These are phyloP conservation scores for Macrobrachium nipponense DNA, from an alignment of 1,140 invertebrate species.

Conservation along the genomic window DNA sequence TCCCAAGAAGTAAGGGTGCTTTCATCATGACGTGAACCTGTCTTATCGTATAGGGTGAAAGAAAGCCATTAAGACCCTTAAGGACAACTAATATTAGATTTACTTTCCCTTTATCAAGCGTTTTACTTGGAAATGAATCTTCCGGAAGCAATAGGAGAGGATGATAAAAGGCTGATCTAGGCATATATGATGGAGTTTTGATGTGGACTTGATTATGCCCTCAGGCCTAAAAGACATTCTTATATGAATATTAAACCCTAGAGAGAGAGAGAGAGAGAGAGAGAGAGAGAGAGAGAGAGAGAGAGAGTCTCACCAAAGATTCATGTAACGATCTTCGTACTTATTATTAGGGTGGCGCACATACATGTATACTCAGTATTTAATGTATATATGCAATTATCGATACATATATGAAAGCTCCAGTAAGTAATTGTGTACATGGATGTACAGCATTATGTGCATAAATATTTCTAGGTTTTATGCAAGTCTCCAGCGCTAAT, in stretches of 20 bases:
- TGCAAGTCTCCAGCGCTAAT: too few relatives aligned
- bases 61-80: too few relatives aligned
- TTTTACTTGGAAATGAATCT: neutral
- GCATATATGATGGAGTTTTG: conserved; percentile 9
- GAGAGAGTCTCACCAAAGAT: neutral
- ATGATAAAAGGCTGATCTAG: conserved; percentile 3
- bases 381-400: neutral
- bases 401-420: neutral
- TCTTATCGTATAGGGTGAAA: too few relatives aligned
- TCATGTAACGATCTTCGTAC: neutral
- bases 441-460: neutral
- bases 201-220: conserved; percentile 14
- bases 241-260: neutral
- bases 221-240: neutral
- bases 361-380: neutral
- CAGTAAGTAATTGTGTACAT: conserved; percentile 13
- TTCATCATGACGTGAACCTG: too few relatives aligned
- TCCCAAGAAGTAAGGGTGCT: too few relatives aligned
- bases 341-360: neutral
- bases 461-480: too few relatives aligned
- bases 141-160: neutral
- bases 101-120: too few relatives aligned
- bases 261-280: too few relatives aligned
- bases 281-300: conserved; percentile 32
- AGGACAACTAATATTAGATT: too few relatives aligned